Evolutionary conservation across 2,888 invertebrate genomes (phyloP), one percentile per base, ranked within the genome.

Genomic region (Neoaliturus tenellus): DNA sequence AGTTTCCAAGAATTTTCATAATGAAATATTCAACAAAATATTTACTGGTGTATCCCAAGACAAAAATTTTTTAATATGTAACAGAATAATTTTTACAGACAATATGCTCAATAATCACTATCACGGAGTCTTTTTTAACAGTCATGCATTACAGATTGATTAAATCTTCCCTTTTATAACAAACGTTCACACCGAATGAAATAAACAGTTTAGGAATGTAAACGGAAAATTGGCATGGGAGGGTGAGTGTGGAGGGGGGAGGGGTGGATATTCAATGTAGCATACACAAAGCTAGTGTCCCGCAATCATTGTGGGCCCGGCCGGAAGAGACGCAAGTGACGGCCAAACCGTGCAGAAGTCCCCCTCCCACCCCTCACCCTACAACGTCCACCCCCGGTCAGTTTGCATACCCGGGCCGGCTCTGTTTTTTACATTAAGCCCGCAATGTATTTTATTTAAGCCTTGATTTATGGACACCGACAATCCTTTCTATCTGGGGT

Each of bases 401-500:
- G 83, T 83, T 83, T 83, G 83, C 83, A 83, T 83, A 83, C 83
- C 75, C 28, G 33, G 73, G 73, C 75, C 41, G 81, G 81, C 81
- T 83, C 75, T 83, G 83, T 83, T 83, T 83, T 62, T 83, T 83
- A 83, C 83, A 83, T 83, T 83, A 83, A 83, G 83, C 83, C 83
- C 51, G 51, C 83, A 41, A 83, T 83, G 84, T 84, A 81, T 84
- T 84, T 84, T 84, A 84, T 84, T 84, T 84, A 84, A 75, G 84
- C 84, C 58, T 67, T 84, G 84, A 84, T 84, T 84, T 84, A 84
- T 84, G 17, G 44, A 58, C 58, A 44, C 58, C 71, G 81, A 81
- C 84, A 81, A 84, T 81, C 81, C 84, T 55, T 51, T 8, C 80
- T 55, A 69, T 81, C 67, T 39, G 67, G 41, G 67, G 81, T 41